Base-by-base conservation (phyloP, 2,113 vertebrate species). In the Serilophus lunatus region DNA sequence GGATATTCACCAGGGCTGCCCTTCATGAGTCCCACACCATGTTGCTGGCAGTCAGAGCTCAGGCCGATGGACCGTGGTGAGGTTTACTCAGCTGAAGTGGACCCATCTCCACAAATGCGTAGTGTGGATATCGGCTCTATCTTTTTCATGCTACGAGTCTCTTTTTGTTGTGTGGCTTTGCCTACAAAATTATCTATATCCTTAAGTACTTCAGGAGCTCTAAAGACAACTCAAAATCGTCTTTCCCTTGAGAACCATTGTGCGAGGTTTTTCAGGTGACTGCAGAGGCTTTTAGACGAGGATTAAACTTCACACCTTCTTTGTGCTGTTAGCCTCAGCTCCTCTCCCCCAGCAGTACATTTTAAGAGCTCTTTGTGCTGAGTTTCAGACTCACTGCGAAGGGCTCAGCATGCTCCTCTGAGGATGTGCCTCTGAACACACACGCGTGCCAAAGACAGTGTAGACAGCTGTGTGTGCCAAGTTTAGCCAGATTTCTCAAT, bases 31-130 rank as follows among this genome's bases (percentile, higher is more conserved):
- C 13, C 13, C 22, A 84, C 4, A 4, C 38, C 10, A 9, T 15
- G 29, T 19, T 66, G 42, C 28, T 74, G 14, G 35, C 51, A 61
- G 18, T 3, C 40, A 53, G 53, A 14, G 45, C n/a, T 80, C 36
- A 42, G 65, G 23, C 29, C 42, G 42, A 59, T 8, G 16, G 17
- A 17, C 57, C 35, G 12, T 1, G 7, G 18, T 1, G 31, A 22
- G 20, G 1, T 51, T 75, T 44, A 18, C 22, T 45, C 2, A 3
- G 9, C 54, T 88, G 59, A 65, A 69, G 40, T 4, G 50, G 23
- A n/a, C 9, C 4, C 3, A 5, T 49, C 35, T 26, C 28, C 10
- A 9, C 4, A 23, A 65, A 59, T 6, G 40, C 1, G 1, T 9
- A 45, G 38, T 38, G 38, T 45, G 64, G 42, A 17, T 77, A 49